Percentiles rank a stretch among this genome's conserved stretches.
Conservation (phyloP, 2,113 vertebrate species). For the Neofelis nebulosa region DNA sequence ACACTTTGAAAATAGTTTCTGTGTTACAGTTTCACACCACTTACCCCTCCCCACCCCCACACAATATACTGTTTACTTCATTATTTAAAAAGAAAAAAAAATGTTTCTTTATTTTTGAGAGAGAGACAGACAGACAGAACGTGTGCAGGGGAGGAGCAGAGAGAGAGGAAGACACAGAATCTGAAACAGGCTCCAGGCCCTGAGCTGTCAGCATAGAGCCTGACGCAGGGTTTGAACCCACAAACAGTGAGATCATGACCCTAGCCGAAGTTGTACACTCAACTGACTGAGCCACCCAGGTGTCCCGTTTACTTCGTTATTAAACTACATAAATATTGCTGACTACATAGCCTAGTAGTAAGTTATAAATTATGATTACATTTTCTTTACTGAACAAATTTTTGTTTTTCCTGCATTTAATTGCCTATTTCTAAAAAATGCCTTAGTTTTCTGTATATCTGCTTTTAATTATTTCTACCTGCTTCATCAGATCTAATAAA, state of each 20-base stretch:
- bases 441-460: not conserved
- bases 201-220: no score
- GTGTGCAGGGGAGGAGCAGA: no score
- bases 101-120: no score
- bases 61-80: no score
- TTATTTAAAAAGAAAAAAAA: not conserved
- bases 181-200: no score
- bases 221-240: no score
- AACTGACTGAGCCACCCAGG: no score
- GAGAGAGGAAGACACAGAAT: no score
- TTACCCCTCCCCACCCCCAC: not conserved
- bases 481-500: not conserved
- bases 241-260: no score
- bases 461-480: not conserved
- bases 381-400: not conserved
- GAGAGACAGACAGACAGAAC: no score
- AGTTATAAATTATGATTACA: not conserved
- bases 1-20: not conserved
- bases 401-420: not conserved
- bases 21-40: not conserved
- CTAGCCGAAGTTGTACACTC: no score
- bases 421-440: not conserved
- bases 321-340: not conserved
- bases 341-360: not conserved
- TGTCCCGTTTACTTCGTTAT: no score